Evolutionary conservation across 2,113 vertebrate species (phyloP).

Genomic region (Rousettus leschenaultii): DNA sequence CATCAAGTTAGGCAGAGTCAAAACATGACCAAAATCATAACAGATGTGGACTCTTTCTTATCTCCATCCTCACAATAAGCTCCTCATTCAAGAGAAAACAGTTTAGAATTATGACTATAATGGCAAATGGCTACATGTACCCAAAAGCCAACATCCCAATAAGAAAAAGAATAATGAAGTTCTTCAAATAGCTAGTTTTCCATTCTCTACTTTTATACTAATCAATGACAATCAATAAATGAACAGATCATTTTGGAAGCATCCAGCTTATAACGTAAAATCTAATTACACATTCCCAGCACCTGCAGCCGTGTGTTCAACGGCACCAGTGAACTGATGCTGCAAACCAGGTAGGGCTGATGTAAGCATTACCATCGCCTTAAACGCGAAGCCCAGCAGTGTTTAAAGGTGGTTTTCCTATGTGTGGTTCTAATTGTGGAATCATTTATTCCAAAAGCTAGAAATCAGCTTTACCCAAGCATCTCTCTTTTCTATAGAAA

Average conservation of each 20-base stretch:
- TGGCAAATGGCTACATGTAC: neutral
- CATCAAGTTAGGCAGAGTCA: neutral
- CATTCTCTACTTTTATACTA: neutral
- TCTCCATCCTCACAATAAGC: neutral
- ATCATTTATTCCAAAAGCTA: neutral
- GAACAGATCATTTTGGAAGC: neutral
- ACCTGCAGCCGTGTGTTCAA: neutral
- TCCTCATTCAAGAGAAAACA: neutral
- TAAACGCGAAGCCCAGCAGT: neutral
- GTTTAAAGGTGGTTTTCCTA: neutral
- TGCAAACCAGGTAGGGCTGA: neutral
- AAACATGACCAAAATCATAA: neutral
- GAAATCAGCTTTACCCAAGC: neutral
- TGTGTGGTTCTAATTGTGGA: neutral
- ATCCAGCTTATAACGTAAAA: neutral
- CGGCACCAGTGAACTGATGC: neutral
- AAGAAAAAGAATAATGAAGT: neutral
- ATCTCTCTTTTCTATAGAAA: neutral
- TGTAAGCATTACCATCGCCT: accelerated
- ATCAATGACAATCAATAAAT: neutral
- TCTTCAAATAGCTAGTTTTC: neutral
- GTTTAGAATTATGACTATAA: neutral
- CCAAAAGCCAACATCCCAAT: neutral
- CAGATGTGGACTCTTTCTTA: neutral
- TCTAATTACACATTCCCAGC: neutral